phyloP scores from a whole-genome alignment of 2,113 vertebrate genomes.

The Maccullochella peelii region DNA sequence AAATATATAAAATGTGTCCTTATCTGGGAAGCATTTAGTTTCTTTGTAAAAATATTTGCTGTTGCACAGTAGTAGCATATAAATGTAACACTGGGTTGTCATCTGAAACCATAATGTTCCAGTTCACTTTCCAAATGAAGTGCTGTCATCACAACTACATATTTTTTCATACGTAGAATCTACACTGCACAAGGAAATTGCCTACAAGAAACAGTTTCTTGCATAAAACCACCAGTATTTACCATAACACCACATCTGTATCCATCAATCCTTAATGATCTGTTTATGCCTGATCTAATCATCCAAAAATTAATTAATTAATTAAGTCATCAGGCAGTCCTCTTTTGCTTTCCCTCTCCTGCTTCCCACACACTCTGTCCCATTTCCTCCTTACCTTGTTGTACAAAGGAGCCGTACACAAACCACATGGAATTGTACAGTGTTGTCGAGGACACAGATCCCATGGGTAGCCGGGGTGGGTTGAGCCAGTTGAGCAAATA shows the following conservation, averaged over 20 bases:
- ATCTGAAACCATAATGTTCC: no score
- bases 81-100: no score
- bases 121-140: neutral
- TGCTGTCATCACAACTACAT: neutral
- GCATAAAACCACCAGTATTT: neutral
- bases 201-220: neutral
- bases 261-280: neutral
- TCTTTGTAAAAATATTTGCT: no score
- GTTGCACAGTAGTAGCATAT: no score
- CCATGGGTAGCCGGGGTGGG: conserved; percentile 96
- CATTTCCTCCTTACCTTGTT: conserved; percentile 90
- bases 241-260: neutral
- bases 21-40: no score
- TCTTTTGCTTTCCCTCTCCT: neutral
- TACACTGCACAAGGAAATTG: neutral
- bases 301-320: neutral
- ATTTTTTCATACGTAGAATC: neutral
- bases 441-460: conserved; percentile 95
- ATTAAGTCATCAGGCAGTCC: neutral
- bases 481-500: conserved; percentile 99
- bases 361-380: neutral
- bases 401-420: conserved; percentile 98
- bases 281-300: neutral
- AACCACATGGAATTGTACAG: conserved; percentile 99
- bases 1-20: no score